phyloP scores from a whole-genome alignment of 2,888 invertebrate species.

The Ophion costatus region DNA sequence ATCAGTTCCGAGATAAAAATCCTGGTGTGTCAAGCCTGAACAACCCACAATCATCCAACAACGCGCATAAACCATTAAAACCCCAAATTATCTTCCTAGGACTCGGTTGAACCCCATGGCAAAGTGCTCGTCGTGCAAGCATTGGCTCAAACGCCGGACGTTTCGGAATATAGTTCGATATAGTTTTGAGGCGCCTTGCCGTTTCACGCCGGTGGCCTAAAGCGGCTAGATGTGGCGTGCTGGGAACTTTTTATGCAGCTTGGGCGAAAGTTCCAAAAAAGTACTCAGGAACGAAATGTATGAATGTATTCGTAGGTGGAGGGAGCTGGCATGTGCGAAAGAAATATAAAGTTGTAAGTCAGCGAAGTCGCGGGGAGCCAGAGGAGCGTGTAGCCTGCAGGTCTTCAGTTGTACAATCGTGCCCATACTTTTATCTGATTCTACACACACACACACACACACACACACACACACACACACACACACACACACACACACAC shows the following conservation, averaged over 20 bases:
- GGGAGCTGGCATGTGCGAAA: not conserved
- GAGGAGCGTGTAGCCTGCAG: too few species aligned
- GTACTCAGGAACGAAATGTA: slow-evolving; percentile 28
- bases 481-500: slow-evolving; percentile 11
- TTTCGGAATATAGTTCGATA: slow-evolving; percentile 5
- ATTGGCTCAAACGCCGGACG: slow-evolving; percentile 22
- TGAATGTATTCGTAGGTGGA: not conserved
- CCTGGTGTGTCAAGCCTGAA: too few species aligned
- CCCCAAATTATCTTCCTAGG: not conserved
- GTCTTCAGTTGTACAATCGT: not conserved
- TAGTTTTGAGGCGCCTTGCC: not conserved
- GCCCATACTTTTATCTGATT: not conserved
- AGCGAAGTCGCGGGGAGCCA: not conserved
- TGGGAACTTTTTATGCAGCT: not conserved
- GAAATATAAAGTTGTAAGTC: slow-evolving; percentile 2
- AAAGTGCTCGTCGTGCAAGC: not conserved
- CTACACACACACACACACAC: not conserved
- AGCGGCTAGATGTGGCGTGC: slow-evolving; percentile 7
- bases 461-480: slow-evolving; percentile 9
- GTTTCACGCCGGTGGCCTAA: not conserved
- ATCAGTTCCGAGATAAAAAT: too few species aligned
- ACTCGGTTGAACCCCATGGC: not conserved
- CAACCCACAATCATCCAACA: too few species aligned
- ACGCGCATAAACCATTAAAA: not conserved
- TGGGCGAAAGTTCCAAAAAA: slow-evolving; percentile 37